Base-by-base conservation (phyloP, 2,888 invertebrate species). In the Trichopria drosophilae region DNA sequence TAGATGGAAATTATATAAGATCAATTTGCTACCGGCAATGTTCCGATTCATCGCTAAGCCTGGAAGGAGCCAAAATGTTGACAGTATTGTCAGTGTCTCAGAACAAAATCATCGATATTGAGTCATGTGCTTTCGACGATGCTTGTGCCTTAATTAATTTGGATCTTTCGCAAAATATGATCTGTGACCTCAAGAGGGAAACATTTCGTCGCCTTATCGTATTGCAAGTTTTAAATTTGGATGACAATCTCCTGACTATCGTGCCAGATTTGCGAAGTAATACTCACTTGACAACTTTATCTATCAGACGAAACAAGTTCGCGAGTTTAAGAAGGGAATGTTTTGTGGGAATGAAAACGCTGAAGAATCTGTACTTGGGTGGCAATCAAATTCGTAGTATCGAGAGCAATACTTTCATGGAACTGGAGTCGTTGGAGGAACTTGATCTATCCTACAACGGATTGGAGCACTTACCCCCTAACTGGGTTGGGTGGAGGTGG, bases 1-100 rank as follows among this genome's bases (percentile, higher is more conserved):
- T 70, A 5, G 68, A 67, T 36, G 63, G 59, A 3, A 70, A 70
- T 39, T 45, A 47, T 1, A 62, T 70, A 5, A 32, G 53, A 13
- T 57, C 61, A 6, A 58, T 68, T 22, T 67, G 68, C 29, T 61
- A 60, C 28, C 51, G 50, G 7, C 46, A 51, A 4, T 67, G 67
- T 51, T 46, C 47, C 5, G 57, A 55, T 3, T 41, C 46, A 9
- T 60, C 56, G 6, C 18, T 68, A 15, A 61, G 53, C 23, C 57
- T 70, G 4, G 55, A 60, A 6, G 61, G 55, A 3, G 62, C 62
- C 4, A 53, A 36, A 6, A 61, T 60, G 40, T 29, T 70, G 3
- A 52, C 57, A 28, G 62, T 59, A 12, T 49, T 70, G 4, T 66
- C 67, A 1, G 12, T 68, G 4, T 52, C 65, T 1, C 47, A 53